Evolutionary conservation across 2,888 invertebrate species (phyloP).

Genomic region (Cybosia mesomella): DNA sequence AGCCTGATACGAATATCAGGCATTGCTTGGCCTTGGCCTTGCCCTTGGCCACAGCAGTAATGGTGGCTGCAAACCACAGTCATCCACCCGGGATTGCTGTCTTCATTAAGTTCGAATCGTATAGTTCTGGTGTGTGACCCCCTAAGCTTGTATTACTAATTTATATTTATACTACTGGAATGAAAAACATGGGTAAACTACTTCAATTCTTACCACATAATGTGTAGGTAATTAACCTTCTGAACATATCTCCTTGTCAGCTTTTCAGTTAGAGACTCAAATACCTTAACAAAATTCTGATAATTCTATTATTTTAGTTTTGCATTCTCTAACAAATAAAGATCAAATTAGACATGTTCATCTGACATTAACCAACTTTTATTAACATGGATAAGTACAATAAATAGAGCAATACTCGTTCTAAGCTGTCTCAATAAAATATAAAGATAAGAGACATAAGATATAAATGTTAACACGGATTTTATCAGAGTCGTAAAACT

Average conservation of each 20-base stretch:
- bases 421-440: conserved; percentile 29
- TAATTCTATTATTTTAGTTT: background rate
- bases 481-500: conserved; percentile 40
- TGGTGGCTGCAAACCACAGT: too few species aligned
- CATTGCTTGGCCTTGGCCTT: too few species aligned
- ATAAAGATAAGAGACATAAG: conserved; percentile 20
- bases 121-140: too few species aligned
- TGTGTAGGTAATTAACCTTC: background rate
- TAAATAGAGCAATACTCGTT: conserved; percentile 13
- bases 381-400: conserved; percentile 13
- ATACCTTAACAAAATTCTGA: background rate
- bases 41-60: too few species aligned
- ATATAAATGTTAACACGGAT: conserved; percentile 18
- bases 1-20: too few species aligned
- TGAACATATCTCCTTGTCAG: background rate
- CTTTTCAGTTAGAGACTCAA: background rate
- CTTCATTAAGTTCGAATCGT: too few species aligned
- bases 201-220: background rate
- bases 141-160: too few species aligned
- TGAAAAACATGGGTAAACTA: background rate
- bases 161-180: too few species aligned
- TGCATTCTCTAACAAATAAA: background rate
- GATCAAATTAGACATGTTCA: conserved; percentile 11
- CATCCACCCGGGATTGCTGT: too few species aligned
- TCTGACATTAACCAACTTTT: conserved; percentile 11